These are phyloP conservation scores for Oncorhynchus mykiss DNA, from an alignment of 2,113 vertebrate species.

Conservation along the genomic window DNA sequence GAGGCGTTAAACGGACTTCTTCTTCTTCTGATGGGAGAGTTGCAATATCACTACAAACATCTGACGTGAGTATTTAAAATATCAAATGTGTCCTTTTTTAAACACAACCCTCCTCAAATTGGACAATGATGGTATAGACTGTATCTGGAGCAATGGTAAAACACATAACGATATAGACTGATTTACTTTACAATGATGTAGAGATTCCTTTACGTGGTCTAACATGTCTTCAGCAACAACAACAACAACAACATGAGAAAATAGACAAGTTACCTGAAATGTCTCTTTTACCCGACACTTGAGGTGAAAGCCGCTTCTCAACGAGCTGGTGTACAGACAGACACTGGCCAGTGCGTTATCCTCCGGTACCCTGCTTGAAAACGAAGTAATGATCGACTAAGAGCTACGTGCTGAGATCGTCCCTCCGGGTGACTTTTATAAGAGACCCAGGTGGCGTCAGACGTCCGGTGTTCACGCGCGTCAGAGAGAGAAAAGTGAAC, in stretches of 20 bases:
- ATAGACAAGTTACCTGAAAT: conserved; percentile 47
- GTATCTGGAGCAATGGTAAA: too few relatives aligned
- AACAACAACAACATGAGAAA: not conserved
- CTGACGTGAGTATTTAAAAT: not conserved
- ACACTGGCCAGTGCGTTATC: conserved; percentile 14
- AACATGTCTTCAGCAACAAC: not conserved
- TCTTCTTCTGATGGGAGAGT: not conserved
- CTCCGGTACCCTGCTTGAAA: conserved; percentile 1
- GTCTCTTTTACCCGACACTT: conserved; percentile 35
- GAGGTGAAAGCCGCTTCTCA: conserved; percentile 19
- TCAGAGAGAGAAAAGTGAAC: conserved; percentile 65
- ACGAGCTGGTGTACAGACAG: conserved; percentile 7
- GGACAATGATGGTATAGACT: not conserved
- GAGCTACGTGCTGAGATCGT: conserved; percentile 31
- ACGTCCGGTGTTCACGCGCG: conserved; percentile 57
- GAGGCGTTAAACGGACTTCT: not conserved
- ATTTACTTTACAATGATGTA: not conserved
- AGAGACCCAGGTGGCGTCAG: conserved; percentile 79
- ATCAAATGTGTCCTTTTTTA: not conserved
- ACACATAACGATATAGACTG: not conserved
- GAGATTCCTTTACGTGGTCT: not conserved
- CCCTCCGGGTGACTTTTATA: conserved; percentile 73
- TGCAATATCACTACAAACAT: not conserved
- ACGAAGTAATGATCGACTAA: conserved; percentile 24
- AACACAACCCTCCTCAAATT: not conserved